Evolutionary conservation across 1,140 invertebrate species (phyloP).

Genomic region (Micrasema minimum): DNA sequence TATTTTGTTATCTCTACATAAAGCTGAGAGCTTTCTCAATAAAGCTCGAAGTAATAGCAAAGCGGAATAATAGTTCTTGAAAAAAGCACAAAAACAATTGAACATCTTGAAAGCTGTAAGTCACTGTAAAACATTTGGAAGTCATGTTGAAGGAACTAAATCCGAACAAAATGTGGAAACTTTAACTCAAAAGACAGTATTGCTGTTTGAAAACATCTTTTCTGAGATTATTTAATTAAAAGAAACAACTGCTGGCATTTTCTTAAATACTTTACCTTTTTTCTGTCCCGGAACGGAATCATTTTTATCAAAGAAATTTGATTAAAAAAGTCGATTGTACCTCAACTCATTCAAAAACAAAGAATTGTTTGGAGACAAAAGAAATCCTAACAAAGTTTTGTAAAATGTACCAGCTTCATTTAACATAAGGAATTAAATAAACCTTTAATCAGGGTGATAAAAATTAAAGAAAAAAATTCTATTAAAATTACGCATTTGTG

Average conservation of each 20-base stretch:
- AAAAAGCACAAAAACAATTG: conserved; percentile 2
- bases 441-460: conserved; percentile 26
- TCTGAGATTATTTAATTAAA: conserved; percentile 39
- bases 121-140: conserved; percentile 10
- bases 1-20: too few species aligned
- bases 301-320: conserved; percentile 41
- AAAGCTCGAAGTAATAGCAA: neutral
- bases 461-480: conserved; percentile 28
- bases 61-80: too few species aligned
- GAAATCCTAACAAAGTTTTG: conserved; percentile 10
- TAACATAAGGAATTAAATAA: conserved; percentile 30
- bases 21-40: neutral
- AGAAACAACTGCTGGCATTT: conserved; percentile 38
- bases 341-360: conserved; percentile 36
- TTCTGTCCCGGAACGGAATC: conserved; percentile 13
- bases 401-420: conserved; percentile 20
- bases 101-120: conserved; percentile 2
- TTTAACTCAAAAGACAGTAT: conserved; percentile 25
- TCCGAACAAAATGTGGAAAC: conserved; percentile 25
- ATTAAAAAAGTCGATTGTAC: conserved; percentile 39
- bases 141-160: conserved; percentile 15
- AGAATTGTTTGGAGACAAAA: conserved; percentile 35
- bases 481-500: too few species aligned
- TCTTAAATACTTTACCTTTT: conserved; percentile 35
- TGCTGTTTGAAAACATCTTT: conserved; percentile 25